These are phyloP conservation scores for Mylabris sibirica DNA, from an alignment of 2,888 invertebrate genomes.

Conservation along the genomic window DNA sequence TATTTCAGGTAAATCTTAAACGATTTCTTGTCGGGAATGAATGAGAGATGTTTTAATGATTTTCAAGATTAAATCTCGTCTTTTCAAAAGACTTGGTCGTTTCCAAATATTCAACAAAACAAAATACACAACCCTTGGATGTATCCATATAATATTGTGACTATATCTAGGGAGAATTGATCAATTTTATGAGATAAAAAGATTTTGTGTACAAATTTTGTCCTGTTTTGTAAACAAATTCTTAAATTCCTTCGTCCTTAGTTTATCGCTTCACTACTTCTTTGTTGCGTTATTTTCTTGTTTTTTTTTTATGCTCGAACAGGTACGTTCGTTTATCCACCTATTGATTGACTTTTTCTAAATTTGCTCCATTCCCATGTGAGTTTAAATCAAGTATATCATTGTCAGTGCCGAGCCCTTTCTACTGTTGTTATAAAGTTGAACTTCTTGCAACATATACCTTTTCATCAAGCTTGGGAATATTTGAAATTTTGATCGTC, in stretches of 20 bases:
- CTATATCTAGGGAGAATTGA: neutral
- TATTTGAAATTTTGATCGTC: neutral
- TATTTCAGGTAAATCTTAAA: no score
- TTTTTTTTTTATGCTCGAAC: no score
- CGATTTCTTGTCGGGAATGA: no score
- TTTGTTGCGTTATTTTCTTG: no score
- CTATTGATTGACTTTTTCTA: no score
- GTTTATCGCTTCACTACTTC: neutral
- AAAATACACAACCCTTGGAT: neutral
- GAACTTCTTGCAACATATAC: no score
- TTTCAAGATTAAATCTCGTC: neutral
- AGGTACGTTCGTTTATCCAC: no score
- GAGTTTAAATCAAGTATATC: no score
- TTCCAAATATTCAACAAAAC: neutral
- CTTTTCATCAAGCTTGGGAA: neutral
- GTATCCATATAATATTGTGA: neutral
- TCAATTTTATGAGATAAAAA: neutral
- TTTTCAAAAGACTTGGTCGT: neutral
- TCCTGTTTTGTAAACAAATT: neutral
- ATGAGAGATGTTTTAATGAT: neutral
- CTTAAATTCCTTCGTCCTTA: neutral
- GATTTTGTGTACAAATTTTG: neutral
- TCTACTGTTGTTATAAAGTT: no score
- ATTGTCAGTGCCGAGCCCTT: no score
- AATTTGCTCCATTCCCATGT: no score